Evolutionary conservation across 2,113 vertebrate species (phyloP), one percentile per base, ranked within the genome.

Genomic region (Crocuta crocuta): DNA sequence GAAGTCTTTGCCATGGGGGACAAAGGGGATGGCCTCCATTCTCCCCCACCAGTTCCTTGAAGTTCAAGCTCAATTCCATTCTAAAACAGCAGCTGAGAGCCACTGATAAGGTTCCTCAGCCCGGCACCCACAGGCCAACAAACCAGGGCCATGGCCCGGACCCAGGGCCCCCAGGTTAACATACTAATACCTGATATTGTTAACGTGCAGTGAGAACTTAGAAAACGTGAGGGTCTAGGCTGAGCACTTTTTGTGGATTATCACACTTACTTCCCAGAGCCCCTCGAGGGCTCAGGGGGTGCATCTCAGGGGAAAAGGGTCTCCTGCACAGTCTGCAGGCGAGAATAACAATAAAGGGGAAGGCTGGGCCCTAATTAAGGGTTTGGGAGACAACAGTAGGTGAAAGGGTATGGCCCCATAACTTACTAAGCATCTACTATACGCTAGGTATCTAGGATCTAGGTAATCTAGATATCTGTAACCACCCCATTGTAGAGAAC

Each of bases 151-250:
- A 1, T 88, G 39, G 31, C 9, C 61, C 35, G 33, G 43, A 26
- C 53, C 21, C 1, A 4, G 28, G 43, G 66, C 39, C 26, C 2
- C 4, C 7, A n/a, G 68, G 13, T 31, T 2, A 24, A 7, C 35
- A 66, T 2, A 53, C 5, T 48, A 5, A 35, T 1, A n/a, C n/a
- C 12, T 0, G 15, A 7, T 45, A 21, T 3, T 10, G 13, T 12
- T 80, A 71, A 19, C 1, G 61, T 0, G 7, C 85, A 68, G 43
- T 19, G 31, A 83, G 43, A 58, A 39, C 13, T n/a, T 13, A 65
- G 92, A 61, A 70, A 28, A 43, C 5, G 10, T 0, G 0, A 92
- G 15, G 31, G 23, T 65, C 73, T 39, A n/a, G 50, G 23, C 65
- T 39, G 58, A 81, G n/a, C 16, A 1, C 63, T 15, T 83, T 5